A percentile compares a stretch with the other conserved stretches of the same genome.
Conservation (phyloP, 2,113 vertebrate genomes). For the Cardinalis cardinalis region DNA sequence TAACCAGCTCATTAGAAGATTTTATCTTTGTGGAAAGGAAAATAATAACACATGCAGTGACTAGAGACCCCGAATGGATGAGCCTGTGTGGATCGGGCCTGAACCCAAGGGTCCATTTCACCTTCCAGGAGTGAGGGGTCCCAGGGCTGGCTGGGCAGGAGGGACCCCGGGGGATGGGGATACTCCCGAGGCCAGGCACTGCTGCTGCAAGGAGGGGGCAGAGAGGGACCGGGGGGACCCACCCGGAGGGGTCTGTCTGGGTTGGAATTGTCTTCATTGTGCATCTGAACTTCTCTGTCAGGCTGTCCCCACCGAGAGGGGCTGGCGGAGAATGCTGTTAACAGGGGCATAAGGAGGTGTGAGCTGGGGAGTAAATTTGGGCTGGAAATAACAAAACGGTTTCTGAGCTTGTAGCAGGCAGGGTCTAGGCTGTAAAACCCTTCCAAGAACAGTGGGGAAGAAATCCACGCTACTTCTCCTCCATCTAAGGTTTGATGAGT, state of each 20-base stretch:
- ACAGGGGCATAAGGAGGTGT: too few relatives aligned
- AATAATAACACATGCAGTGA: fast-evolving
- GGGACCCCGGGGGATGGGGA: neutral
- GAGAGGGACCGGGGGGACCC: neutral
- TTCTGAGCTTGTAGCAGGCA: too few relatives aligned
- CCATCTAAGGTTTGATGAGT: too few relatives aligned
- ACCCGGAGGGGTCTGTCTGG: fast-evolving
- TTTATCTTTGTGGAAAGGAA: slow-evolving; percentile 25
- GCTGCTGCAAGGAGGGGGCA: neutral
- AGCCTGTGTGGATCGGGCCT: neutral
- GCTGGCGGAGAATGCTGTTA: neutral
- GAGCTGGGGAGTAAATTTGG: too few relatives aligned
- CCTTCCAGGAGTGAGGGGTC: too few relatives aligned
- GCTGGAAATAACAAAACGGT: neutral
- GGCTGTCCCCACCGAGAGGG: neutral
- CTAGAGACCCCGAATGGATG: neutral
- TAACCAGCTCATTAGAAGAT: slow-evolving; percentile 36
- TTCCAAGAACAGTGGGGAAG: too few relatives aligned
- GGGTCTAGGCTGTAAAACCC: too few relatives aligned
- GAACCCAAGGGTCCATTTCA: neutral
- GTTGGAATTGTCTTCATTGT: too few relatives aligned
- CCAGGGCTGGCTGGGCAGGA: neutral
- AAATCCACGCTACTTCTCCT: too few relatives aligned
- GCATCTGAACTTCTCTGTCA: neutral
- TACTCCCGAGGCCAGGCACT: fast-evolving